These are phyloP conservation scores for Liodrosophila aerea DNA, from an alignment of 2,888 invertebrate genomes.

Conservation along the genomic window DNA sequence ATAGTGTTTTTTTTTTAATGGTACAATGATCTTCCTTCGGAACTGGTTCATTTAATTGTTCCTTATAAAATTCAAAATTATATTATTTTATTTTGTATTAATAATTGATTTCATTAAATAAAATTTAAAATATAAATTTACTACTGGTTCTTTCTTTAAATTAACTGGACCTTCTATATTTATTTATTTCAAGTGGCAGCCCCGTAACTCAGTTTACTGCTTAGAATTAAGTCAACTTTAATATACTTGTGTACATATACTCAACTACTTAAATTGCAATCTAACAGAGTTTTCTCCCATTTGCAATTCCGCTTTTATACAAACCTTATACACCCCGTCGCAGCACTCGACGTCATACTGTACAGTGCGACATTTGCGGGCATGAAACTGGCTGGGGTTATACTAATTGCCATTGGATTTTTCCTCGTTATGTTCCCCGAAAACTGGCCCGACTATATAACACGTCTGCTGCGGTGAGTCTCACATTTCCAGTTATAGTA, in stretches of 20 bases:
- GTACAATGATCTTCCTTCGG: too few relatives aligned
- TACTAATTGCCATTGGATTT: conserved; percentile 94
- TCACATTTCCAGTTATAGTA: not conserved
- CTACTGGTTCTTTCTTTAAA: too few relatives aligned
- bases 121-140: too few relatives aligned
- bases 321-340: conserved; percentile 7
- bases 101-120: too few relatives aligned
- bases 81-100: too few relatives aligned
- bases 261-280: conserved; percentile 1
- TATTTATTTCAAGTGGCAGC: too few relatives aligned
- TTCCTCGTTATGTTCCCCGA: conserved; percentile 97
- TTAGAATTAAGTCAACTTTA: not conserved
- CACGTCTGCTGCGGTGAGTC: conserved; percentile 91
- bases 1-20: too few relatives aligned
- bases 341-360: conserved; percentile 92
- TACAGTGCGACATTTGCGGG: conserved; percentile 94
- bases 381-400: conserved; percentile 97
- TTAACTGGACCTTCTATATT: too few relatives aligned
- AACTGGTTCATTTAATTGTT: too few relatives aligned
- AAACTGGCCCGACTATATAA: conserved; percentile 98
- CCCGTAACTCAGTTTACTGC: too few relatives aligned
- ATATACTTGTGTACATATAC: too few relatives aligned
- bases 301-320: not conserved
- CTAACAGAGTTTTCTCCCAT: conserved; percentile 6
- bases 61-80: too few relatives aligned